Conservation (phyloP, 2,113 vertebrate species). For the Edolisoma coerulescens region DNA sequence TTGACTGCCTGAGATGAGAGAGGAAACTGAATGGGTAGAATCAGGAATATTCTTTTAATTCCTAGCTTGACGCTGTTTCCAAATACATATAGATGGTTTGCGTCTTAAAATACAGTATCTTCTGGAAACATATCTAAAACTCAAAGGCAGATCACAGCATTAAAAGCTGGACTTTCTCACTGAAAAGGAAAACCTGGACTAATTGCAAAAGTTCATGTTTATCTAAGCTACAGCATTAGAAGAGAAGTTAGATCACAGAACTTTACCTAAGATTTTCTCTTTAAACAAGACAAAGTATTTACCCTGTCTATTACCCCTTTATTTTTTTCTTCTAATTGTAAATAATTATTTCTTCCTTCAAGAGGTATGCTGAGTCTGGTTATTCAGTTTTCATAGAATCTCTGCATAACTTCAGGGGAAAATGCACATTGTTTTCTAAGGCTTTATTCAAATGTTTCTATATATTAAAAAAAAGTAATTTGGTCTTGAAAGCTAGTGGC, state of each 20-base stretch:
- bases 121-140: neutral
- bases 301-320: neutral
- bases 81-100: accelerated
- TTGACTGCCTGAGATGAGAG: neutral
- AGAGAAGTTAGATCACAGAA: neutral
- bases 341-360: neutral
- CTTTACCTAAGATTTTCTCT: neutral
- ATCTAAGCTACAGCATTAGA: neutral
- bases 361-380: neutral
- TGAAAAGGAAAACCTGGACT: neutral
- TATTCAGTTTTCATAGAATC: neutral
- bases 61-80: neutral
- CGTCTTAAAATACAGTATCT: neutral
- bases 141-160: neutral
- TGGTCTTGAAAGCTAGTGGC: neutral
- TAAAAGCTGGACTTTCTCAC: neutral
- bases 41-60: neutral
- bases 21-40: neutral
- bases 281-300: neutral
- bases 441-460: neutral
- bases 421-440: neutral
- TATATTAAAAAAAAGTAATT: neutral
- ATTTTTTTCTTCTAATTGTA: neutral
- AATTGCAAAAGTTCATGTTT: neutral
- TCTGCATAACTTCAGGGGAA: neutral